Evolutionary conservation across 2,797 vertebrate genomes (phyloP), one percentile per base, ranked within the genome.

Genomic region (Heliangelus exortis): DNA sequence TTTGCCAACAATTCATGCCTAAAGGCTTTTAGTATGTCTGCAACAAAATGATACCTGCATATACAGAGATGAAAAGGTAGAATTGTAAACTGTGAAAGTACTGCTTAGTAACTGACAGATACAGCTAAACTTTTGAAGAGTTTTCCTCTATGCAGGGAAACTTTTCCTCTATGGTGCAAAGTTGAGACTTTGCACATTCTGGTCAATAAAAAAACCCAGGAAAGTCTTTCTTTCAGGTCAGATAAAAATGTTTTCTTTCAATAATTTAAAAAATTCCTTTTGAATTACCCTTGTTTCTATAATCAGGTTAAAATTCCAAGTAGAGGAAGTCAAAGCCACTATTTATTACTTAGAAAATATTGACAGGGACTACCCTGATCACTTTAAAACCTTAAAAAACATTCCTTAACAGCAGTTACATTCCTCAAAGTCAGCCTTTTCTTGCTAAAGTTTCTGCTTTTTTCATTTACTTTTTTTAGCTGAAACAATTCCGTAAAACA

Each of bases 1-100:
- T 83, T 89, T 89, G 90, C 82, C 93, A 93, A 82, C 55, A 88
- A 83, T 41, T 67, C 54, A n/a, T n/a, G 80, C 94, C 93, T 81
- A 22, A 58, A 61, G 72, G 91, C 86, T 79, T 89, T 87, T 59
- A 61, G 31, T 54, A 58, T 18, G 25, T 80, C 78, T 90, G 20
- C 43, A 88, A 50, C 55, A 91, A 96, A 97, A 94, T 25, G 47
- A 68, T 55, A 79, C 66, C 68, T 41, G 41, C 87, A 55, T 90
- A 87, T 18, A 51, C 63, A 66, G 29, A 57, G 63, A 79, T 69
- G 34, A 88, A 96, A 95, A 94, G 14, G 71, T 20, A 92, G 47
- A 66, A 39, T 54, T 63, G 34, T 75, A 84, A 93, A 25, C 29
- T 87, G n/a, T 50, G 68, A 51, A 91, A 43, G 62, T 47, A 74